Conservation (phyloP, 2,113 vertebrate species). For the Austrofundulus limnaeus region DNA sequence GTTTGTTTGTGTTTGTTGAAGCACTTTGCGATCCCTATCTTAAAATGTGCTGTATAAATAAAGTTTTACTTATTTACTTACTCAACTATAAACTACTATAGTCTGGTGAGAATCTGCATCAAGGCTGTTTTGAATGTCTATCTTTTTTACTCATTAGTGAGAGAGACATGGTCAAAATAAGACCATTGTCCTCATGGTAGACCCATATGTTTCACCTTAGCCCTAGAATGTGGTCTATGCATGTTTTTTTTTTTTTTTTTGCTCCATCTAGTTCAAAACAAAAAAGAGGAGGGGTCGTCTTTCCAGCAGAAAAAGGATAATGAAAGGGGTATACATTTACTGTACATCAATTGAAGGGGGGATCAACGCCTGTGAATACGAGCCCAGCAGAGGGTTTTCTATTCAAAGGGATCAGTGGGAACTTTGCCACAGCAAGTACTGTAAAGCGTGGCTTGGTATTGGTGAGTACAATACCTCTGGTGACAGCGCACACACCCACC, state of each 20-base stretch:
- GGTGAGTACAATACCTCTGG: conserved; percentile 49
- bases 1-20: no score
- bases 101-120: conserved; percentile 39
- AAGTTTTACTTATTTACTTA: no score
- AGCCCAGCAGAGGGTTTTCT: conserved; percentile 43
- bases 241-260: conserved; percentile 52
- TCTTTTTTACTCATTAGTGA: conserved; percentile 32
- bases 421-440: conserved; percentile 51
- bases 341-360: conserved; percentile 18
- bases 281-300: conserved; percentile 31
- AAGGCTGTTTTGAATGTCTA: conserved; percentile 33
- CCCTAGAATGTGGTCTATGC: conserved; percentile 44
- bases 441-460: conserved; percentile 53
- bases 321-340: conserved; percentile 23
- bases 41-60: no score
- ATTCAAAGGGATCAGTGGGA: conserved; percentile 56
- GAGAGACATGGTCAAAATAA: conserved; percentile 38
- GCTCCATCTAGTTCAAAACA: conserved; percentile 45
- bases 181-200: conserved; percentile 20
- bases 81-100: conserved; percentile 24
- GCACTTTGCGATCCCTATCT: no score
- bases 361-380: conserved; percentile 38
- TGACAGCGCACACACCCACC: conserved; percentile 53
- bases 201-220: conserved; percentile 39
- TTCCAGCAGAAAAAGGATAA: conserved; percentile 17